These are phyloP conservation scores for Schizaphis graminum DNA, from an alignment of 2,888 invertebrate species.

Conservation along the genomic window DNA sequence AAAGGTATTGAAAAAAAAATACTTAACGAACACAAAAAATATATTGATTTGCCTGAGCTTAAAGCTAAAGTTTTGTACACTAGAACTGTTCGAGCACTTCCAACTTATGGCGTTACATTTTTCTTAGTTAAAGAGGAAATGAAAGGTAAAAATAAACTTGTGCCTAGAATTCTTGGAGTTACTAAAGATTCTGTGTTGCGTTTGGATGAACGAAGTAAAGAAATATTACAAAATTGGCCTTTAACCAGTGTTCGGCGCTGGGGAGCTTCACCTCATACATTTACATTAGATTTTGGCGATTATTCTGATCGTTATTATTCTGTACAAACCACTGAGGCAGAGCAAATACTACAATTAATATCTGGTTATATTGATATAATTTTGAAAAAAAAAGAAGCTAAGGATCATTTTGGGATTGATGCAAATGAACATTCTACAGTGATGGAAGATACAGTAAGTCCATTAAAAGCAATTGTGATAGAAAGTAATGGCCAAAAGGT, in stretches of 20 bases:
- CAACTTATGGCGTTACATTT: constrained; percentile 99
- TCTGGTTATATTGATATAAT: constrained; percentile 99
- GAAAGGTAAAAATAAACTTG: constrained; percentile 98
- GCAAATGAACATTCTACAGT: constrained; percentile 99
- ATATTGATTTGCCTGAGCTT: constrained; percentile 84
- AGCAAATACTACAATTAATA: constrained; percentile 97
- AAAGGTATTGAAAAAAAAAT: constrained; percentile 98
- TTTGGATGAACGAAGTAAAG: constrained; percentile 97
- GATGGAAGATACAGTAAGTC: constrained; percentile 97
- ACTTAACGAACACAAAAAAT: constrained; percentile 90
- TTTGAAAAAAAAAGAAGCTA: constrained; percentile 94
- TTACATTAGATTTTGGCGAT: constrained; percentile 98
- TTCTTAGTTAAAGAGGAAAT: constrained; percentile 99
- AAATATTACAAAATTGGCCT: constrained; percentile 97
- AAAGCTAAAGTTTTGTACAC: constrained; percentile 99
- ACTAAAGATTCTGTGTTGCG: constrained; percentile 99
- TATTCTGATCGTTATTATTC: constrained; percentile 99
- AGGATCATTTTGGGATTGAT: constrained; percentile 98
- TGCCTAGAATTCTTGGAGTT: constrained; percentile 95
- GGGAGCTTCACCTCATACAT: constrained; percentile 99
- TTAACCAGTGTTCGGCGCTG: constrained; percentile 95
- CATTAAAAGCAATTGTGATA: constrained; percentile 89
- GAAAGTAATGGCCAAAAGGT: constrained; percentile 91
- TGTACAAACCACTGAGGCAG: constrained; percentile 98
- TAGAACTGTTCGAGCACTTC: constrained; percentile 92